phyloP scores from a whole-genome alignment of 2,797 vertebrate genomes.

The Coilia nasus region DNA sequence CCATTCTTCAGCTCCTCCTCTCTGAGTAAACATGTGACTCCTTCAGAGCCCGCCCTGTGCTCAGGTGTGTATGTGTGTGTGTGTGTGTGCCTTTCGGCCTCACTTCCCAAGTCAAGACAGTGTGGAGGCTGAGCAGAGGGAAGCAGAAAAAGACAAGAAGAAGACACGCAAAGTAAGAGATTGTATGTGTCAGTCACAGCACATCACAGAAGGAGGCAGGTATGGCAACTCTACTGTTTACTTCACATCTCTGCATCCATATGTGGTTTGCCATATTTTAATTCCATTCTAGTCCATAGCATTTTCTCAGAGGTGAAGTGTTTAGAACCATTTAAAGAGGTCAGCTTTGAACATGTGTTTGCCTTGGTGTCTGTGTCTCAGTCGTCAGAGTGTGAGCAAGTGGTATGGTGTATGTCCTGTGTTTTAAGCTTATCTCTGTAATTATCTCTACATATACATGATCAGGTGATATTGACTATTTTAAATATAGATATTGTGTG shows the following conservation, averaged over 20 bases:
- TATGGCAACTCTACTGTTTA: conserved; percentile 37
- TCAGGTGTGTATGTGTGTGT: conserved; percentile 32
- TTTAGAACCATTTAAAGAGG: background rate
- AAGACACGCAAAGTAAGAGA: background rate
- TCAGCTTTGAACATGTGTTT: background rate
- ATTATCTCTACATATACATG: too few species aligned
- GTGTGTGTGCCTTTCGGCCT: conserved; percentile 20
- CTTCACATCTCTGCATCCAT: background rate
- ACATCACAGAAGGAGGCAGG: conserved; percentile 46
- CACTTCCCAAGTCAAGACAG: background rate
- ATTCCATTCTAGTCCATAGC: background rate
- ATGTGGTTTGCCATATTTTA: background rate
- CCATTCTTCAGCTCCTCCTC: conserved; percentile 6
- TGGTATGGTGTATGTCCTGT: background rate
- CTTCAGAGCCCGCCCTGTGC: background rate
- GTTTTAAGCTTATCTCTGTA: background rate
- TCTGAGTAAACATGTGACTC: conserved; percentile 12
- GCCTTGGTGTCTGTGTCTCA: background rate
- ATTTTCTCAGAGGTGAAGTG: background rate
- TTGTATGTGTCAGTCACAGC: conserved; percentile 41
- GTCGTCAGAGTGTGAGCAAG: background rate
- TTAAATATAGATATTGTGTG: background rate
- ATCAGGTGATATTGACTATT: background rate
- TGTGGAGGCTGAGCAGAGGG: conserved; percentile 27
- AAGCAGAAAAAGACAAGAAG: conserved; percentile 16